These are phyloP conservation scores for Mythimna albipuncta DNA, from an alignment of 2,888 invertebrate genomes.

Conservation along the genomic window DNA sequence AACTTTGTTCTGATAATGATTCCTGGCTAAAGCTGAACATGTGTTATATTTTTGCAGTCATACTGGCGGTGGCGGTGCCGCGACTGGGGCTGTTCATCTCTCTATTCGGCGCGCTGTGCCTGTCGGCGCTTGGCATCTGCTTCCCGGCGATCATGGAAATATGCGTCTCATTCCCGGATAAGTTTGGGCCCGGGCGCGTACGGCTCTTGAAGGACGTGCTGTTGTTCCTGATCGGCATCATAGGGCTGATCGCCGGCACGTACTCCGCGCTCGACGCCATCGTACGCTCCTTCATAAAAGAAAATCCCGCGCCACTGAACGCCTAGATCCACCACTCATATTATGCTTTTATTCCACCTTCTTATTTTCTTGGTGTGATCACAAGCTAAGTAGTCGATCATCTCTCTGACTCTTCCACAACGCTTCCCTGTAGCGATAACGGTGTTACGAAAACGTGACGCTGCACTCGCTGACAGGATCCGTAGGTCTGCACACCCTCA, in stretches of 20 bases:
- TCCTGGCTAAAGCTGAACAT: neutral
- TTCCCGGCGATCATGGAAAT: constrained; percentile 94
- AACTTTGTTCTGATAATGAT: neutral
- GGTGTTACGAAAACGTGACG: neutral
- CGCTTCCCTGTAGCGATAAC: constrained; percentile 1
- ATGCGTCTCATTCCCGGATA: constrained; percentile 90
- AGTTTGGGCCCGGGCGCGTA: constrained; percentile 81
- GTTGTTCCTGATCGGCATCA: constrained; percentile 91
- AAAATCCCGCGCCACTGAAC: neutral
- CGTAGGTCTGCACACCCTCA: constrained; percentile 6
- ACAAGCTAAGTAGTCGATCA: neutral
- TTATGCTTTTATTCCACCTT: neutral
- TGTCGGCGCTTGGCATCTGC: constrained; percentile 96
- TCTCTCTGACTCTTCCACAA: constrained; percentile 19
- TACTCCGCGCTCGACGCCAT: constrained; percentile 92
- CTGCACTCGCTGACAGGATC: neutral
- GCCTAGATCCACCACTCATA: constrained; percentile 5
- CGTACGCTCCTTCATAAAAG: constrained; percentile 79
- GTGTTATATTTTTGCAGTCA: constrained; percentile 89
- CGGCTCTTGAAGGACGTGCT: constrained; percentile 86
- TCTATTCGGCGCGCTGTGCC: constrained; percentile 96
- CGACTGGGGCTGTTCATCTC: constrained; percentile 95
- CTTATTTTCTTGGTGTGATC: constrained; percentile 9
- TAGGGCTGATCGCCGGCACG: constrained; percentile 92
- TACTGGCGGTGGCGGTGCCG: constrained; percentile 94